Base-by-base conservation (phyloP, 2,888 invertebrate genomes). In the Thysanoteuthis rhombus region DNA sequence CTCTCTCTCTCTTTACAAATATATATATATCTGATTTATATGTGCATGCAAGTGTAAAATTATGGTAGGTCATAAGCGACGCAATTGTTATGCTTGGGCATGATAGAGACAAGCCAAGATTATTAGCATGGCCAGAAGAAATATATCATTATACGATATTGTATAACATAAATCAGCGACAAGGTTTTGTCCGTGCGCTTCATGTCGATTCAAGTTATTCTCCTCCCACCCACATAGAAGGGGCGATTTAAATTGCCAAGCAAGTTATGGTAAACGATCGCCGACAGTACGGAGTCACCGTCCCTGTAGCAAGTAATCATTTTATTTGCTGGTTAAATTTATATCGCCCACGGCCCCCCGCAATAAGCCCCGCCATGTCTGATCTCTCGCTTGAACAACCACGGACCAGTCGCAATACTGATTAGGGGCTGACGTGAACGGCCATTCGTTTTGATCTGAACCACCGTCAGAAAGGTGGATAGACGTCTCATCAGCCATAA, bases 61-160 rank as follows among this genome's bases (percentile, higher is more conserved):
- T 75, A 75, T 75, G 75, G 75, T n/a, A 75, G 75, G n/a, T 75
- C 75, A 75, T 75, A 75, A 75, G 75, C n/a, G n/a, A 75, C n/a
- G n/a, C n/a, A 32, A 75, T 75, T 75, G 75, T 75, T n/a, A 75
- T 75, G 75, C 75, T 75, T n/a, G n/a, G 3, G 32, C 75, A 75
- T 75, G n/a, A n/a, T 10, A 75, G n/a, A 75, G 75, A n/a, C 75
- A 75, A 75, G 75, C 75, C 32, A n/a, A 10, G 8, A 75, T 28
- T 58, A 58, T 58, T 58, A 58, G 58, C 28, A 58, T 32, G n/a
- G 75, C 0, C 32, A 32, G 32, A 8, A 75, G 75, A n/a, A 75
- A 75, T 75, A 75, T 8, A 75, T 32, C 75, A 75, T 75, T 75
- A n/a, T 58, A 28, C n/a, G n/a, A 32, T 32, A 75, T 32, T 12